Evolutionary conservation across 2,888 invertebrate genomes (phyloP).

Genomic region (Auanema freiburgensis): DNA sequence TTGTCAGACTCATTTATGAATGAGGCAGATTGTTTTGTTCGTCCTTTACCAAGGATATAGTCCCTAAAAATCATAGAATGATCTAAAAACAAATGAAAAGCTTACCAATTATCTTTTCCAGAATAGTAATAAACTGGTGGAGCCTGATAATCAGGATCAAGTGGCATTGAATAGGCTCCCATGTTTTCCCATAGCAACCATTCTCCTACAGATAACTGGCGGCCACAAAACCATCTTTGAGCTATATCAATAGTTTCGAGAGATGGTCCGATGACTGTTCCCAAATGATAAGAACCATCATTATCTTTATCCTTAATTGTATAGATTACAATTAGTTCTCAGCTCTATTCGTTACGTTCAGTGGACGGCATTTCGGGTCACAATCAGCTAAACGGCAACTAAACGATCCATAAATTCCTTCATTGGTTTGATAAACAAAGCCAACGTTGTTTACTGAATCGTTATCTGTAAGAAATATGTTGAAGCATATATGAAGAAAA

Average conservation of each 20-base stretch:
- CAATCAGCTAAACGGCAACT: constrained; percentile 70
- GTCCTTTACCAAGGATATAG: constrained; percentile 10
- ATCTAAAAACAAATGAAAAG: background rate
- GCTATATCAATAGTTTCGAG: constrained; percentile 46
- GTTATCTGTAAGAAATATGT: background rate
- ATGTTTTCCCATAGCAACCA: constrained; percentile 85
- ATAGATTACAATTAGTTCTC: background rate
- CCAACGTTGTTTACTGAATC: constrained; percentile 43
- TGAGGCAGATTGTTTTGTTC: background rate
- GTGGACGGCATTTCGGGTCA: constrained; percentile 50
- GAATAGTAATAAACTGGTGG: constrained; percentile 68
- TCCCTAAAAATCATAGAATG: constrained; percentile 11
- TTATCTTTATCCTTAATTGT: background rate
- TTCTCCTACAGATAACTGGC: constrained; percentile 56
- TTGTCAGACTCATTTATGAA: constrained; percentile 11
- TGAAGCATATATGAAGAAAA: background rate
- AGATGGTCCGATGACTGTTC: constrained; percentile 47
- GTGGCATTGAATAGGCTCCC: constrained; percentile 93
- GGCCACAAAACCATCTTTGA: constrained; percentile 37
- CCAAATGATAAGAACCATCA: constrained; percentile 21
- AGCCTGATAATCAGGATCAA: constrained; percentile 86
- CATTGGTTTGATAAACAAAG: constrained; percentile 56
- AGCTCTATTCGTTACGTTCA: constrained; percentile 22
- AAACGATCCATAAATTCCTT: constrained; percentile 73
- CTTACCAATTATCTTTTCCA: constrained; percentile 42